Conservation (phyloP, 37 sponge, comb jelly and placozoan genomes). For the Geodia barretti region DNA sequence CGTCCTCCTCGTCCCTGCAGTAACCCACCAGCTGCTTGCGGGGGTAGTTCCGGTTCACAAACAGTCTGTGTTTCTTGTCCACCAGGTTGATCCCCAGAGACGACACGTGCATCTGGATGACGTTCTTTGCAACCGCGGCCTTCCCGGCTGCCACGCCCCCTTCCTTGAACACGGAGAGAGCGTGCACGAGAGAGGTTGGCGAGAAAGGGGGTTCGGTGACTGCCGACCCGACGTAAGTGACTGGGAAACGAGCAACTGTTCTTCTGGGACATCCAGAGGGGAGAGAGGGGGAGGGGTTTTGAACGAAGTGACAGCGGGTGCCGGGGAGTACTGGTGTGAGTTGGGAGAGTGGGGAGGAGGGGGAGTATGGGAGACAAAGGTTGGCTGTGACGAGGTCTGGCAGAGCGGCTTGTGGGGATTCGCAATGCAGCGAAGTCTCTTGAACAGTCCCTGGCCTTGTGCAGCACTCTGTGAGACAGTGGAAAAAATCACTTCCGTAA, state of each 20-base stretch:
- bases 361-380: conserved; percentile 6
- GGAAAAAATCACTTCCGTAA: too few species aligned
- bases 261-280: conserved; percentile 34
- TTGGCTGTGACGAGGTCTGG: background rate
- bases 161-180: conserved; percentile 30
- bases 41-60: conserved; percentile 62
- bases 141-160: conserved; percentile 49
- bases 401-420: background rate
- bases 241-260: conserved; percentile 53
- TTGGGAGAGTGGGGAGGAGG: background rate
- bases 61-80: conserved; percentile 45
- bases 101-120: conserved; percentile 46
- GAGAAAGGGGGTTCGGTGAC: conserved; percentile 28
- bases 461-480: too few species aligned
- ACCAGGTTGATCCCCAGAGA: conserved; percentile 50
- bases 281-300: background rate
- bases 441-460: background rate
- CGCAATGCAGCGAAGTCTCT: background rate
- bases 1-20: conserved; percentile 15
- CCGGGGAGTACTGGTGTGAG: background rate
- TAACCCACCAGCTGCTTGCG: conserved; percentile 52
- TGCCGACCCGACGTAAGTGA: conserved; percentile 62
- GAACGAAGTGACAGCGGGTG: background rate
- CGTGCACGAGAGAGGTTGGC: conserved; percentile 29
- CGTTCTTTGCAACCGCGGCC: conserved; percentile 53